Evolutionary conservation across 2,888 invertebrate species (phyloP), one percentile per base, ranked within the genome.

Genomic region (Tromatobia lineatoria): DNA sequence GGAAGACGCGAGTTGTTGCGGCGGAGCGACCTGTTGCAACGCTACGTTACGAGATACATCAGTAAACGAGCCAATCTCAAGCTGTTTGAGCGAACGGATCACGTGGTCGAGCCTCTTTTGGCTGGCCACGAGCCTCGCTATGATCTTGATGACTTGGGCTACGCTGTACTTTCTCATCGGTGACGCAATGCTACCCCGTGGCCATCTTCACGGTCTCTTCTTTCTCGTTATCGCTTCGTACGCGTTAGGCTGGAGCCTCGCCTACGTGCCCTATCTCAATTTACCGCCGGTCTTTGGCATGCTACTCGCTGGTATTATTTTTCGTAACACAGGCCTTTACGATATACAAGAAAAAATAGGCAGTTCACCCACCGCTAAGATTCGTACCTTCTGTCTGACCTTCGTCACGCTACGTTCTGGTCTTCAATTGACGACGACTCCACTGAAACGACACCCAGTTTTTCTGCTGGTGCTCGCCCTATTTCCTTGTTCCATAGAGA

Each of bases 281-380:
- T 75, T 95, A 4, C 95, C 96, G 0, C 96, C 96, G 7, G 94
- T 96, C 91, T 94, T 96, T 80, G 96, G 96, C 15, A 96, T 96
- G 96, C 91, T 96, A 0, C 92, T 96, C 64, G 95, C 95, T 73
- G 96, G 96, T 13, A 94, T 96, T 3, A 90, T 95, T 10, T 79
- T 84, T 61, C 85, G 88, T 15, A 85, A 86, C 15, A 59, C 80
- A 45, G 86, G 86, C 7, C 23, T 86, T 6, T 93, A 91, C 86
- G 82, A 91, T 59, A 91, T 92, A 45, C 85, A 88, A n/a, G 88
- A 90, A 7, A 86, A 90, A 15, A 89, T 93, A 29, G 91, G 92
- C 3, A 6, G 23, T 0, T 29, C 15, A 2, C 69, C 88, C 0
- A 88, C 87, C 1, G 59, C 87, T 2, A 93, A 91, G 83, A 90